These are phyloP conservation scores for Cheiracanthium punctorium DNA, from an alignment of 2,888 invertebrate species.

Conservation along the genomic window DNA sequence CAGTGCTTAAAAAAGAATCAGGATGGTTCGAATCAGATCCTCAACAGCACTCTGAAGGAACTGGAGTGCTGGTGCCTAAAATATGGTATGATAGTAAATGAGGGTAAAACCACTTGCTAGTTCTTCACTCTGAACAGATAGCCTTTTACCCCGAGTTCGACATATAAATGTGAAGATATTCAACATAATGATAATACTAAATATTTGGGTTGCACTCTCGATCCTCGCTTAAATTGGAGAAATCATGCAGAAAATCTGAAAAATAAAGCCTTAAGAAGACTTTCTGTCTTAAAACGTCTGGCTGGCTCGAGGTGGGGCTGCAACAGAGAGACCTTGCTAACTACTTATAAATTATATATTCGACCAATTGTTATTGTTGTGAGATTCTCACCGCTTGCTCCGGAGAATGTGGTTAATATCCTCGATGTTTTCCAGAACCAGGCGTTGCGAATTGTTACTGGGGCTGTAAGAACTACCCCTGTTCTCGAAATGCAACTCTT, in stretches of 20 bases:
- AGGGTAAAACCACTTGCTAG: background rate
- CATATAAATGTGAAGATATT: background rate
- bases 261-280: slow-evolving; percentile 7
- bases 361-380: slow-evolving; percentile 14
- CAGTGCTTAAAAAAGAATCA: slow-evolving; percentile 8
- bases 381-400: background rate
- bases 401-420: background rate
- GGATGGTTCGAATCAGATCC: background rate
- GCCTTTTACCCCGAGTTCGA: background rate
- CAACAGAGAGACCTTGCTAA: background rate
- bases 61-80: background rate
- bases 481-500: slow-evolving; percentile 2
- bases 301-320: background rate
- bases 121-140: background rate
- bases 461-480: background rate
- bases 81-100: background rate
- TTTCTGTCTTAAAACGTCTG: background rate
- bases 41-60: background rate
- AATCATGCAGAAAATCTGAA: background rate
- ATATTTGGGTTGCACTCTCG: background rate
- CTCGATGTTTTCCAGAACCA: slow-evolving; percentile 16
- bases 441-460: background rate
- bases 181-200: background rate
- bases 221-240: slow-evolving; percentile 1
- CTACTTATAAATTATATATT: background rate